Percentiles rank a stretch among this genome's conserved stretches.
Evolutionary conservation across 2,797 vertebrate genomes (phyloP).

Genomic region (Aviceda leuphotes): DNA sequence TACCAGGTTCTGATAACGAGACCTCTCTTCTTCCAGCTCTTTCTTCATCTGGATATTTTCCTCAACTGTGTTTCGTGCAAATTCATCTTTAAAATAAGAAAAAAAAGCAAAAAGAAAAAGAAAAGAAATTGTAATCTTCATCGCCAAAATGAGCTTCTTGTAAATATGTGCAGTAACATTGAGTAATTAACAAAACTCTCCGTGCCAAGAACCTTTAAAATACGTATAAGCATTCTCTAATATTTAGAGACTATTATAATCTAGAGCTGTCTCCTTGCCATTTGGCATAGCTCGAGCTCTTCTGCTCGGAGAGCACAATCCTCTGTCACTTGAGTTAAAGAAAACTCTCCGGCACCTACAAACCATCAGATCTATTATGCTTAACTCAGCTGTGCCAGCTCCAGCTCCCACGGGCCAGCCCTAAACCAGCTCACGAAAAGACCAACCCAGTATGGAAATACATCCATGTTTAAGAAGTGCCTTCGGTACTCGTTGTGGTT

Average conservation of each 20-base stretch:
- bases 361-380: not conserved
- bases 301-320: not conserved
- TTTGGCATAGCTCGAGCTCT: not conserved
- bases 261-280: not conserved
- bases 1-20: slow-evolving; percentile 92
- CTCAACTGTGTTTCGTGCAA: slow-evolving; percentile 60
- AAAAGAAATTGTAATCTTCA: not conserved
- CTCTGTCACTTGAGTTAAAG: not conserved
- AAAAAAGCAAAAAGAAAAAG: too few species aligned
- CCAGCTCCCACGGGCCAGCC: not conserved
- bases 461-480: not conserved
- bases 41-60: slow-evolving; percentile 77
- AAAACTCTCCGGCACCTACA: not conserved
- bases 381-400: not conserved
- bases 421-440: not conserved
- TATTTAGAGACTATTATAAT: not conserved
- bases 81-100: slow-evolving; percentile 63
- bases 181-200: not conserved
- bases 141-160: not conserved
- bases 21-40: slow-evolving; percentile 88
- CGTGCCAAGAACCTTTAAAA: not conserved
- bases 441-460: not conserved
- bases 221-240: not conserved
- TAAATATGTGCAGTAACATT: not conserved
- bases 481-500: not conserved